Conservation (phyloP, 2,113 vertebrate genomes). For the Ovis canadensis region DNA sequence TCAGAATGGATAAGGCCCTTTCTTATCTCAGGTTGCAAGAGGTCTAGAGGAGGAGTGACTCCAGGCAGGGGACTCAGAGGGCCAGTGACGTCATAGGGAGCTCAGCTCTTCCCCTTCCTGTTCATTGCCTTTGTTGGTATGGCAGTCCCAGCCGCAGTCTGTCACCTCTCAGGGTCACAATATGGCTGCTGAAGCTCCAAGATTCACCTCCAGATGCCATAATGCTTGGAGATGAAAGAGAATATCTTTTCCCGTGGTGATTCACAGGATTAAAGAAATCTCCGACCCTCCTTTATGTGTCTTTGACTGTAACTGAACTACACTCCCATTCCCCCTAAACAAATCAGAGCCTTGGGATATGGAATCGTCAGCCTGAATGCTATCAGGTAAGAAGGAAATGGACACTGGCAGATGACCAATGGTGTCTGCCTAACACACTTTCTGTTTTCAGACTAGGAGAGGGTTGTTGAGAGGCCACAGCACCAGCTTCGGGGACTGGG, state of each 20-base stretch:
- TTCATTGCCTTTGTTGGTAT: not conserved
- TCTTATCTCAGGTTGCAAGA: not conserved
- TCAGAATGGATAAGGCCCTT: not conserved
- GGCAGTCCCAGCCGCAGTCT: not conserved
- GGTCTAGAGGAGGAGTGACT: not conserved
- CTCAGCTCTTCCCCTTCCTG: not conserved
- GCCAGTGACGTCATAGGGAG: not conserved
- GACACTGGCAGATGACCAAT: not conserved
- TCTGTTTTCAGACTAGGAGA: too few species aligned
- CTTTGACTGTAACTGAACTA: not conserved
- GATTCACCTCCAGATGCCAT: not conserved
- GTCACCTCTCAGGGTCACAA: not conserved
- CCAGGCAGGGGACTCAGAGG: not conserved
- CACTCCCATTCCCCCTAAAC: not conserved
- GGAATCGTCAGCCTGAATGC: not conserved
- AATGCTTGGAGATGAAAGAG: not conserved
- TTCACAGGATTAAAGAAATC: not conserved
- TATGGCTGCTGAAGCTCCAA: not conserved
- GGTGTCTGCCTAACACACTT: not conserved
- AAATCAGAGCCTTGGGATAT: not conserved
- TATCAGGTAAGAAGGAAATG: not conserved
- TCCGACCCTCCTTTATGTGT: not conserved
- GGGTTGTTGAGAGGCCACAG: not conserved
- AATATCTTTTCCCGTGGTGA: not conserved
- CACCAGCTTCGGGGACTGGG: not conserved